Evolutionary conservation across 2,113 vertebrate species (phyloP).

Genomic region (Arenaria interpres): DNA sequence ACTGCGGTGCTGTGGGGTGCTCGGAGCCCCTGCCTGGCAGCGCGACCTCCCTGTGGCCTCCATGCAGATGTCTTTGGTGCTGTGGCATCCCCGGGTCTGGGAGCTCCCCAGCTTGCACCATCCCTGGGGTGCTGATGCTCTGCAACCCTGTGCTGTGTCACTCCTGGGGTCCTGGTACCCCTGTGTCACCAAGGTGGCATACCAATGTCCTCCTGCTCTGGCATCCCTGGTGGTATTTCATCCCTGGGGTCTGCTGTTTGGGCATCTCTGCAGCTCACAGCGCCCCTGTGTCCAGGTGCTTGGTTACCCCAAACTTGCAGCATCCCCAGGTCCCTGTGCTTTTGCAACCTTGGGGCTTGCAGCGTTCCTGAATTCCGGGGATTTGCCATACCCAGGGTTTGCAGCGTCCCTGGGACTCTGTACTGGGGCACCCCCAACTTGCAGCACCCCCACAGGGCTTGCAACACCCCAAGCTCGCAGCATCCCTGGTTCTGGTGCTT

Average conservation of each 20-base stretch:
- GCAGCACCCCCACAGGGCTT: neutral
- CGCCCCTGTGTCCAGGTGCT: neutral
- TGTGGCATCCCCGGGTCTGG: neutral
- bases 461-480: neutral
- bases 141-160: too few species aligned
- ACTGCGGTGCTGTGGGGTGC: neutral
- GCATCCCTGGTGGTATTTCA: neutral
- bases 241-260: rapidly evolving
- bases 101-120: neutral
- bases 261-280: neutral
- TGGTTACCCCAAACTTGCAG: rapidly evolving
- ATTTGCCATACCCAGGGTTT: neutral
- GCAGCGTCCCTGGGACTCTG: neutral
- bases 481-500: neutral
- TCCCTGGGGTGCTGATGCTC: neutral
- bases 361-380: neutral
- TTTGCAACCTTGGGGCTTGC: neutral
- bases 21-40: neutral
- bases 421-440: neutral
- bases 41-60: neutral
- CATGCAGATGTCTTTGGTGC: neutral
- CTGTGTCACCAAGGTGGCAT: neutral
- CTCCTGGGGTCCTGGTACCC: too few species aligned
- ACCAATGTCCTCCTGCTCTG: neutral
- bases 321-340: neutral